Conservation (phyloP, 2,113 vertebrate genomes). For the Bufo bufo region DNA sequence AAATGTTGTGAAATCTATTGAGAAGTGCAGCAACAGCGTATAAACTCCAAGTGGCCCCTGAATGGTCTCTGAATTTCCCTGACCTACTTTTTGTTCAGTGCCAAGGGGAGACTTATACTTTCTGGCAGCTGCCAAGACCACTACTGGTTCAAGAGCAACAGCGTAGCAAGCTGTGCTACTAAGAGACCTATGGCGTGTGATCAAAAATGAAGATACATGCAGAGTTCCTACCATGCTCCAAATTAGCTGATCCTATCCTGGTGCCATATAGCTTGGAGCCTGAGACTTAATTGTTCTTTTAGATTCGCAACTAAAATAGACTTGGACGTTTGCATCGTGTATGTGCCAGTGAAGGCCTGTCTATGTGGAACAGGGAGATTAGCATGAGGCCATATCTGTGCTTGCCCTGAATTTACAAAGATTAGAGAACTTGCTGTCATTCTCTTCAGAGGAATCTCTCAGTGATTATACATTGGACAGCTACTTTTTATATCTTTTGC, state of each 20-base stretch:
- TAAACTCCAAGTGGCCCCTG: conserved; percentile 1
- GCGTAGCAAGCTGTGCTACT: background rate
- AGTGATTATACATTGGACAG: background rate
- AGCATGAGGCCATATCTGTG: background rate
- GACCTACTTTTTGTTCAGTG: conserved; percentile 22
- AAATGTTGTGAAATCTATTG: background rate
- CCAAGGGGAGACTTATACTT: conserved; percentile 29
- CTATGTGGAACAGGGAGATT: background rate
- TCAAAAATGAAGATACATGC: conserved; percentile 12
- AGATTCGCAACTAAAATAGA: background rate
- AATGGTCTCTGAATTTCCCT: background rate
- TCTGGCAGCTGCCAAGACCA: conserved; percentile 31
- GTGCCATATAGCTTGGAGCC: conserved; percentile 20
- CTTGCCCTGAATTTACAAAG: background rate
- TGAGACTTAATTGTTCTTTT: background rate
- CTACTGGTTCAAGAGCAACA: conserved; percentile 24
- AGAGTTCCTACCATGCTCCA: background rate
- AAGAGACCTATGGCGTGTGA: conserved; percentile 14
- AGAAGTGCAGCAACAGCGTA: background rate
- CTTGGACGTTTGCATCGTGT: background rate
- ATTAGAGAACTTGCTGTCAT: background rate
- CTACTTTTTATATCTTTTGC: background rate
- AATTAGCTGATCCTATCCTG: background rate
- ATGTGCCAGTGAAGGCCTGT: background rate
- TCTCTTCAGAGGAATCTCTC: background rate